These are phyloP conservation scores for Drosophila trichaetosa DNA, from an alignment of 2,888 invertebrate species.

Conservation along the genomic window DNA sequence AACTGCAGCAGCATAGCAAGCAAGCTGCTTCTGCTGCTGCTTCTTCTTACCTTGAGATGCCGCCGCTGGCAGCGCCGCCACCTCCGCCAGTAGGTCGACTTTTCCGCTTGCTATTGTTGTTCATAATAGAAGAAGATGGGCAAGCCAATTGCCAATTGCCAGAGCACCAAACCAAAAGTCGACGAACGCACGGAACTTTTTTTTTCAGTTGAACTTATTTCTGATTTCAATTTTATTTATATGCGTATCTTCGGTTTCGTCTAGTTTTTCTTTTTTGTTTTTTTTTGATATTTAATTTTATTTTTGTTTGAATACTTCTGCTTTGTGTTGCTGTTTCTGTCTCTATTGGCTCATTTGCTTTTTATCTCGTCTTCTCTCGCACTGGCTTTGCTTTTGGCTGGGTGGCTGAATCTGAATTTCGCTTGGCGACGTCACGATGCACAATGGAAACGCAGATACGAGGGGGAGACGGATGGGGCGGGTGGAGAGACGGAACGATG, in stretches of 20 bases:
- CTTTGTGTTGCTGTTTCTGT: slow-evolving; percentile 52
- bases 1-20: slow-evolving; percentile 41
- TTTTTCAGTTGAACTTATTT: slow-evolving; percentile 57
- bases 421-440: slow-evolving; percentile 67
- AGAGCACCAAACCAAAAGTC: slow-evolving; percentile 56
- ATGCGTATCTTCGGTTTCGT: slow-evolving; percentile 50
- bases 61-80: slow-evolving; percentile 73
- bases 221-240: slow-evolving; percentile 61
- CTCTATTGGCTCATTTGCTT: slow-evolving; percentile 40
- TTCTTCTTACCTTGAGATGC: slow-evolving; percentile 82
- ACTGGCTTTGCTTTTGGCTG: slow-evolving; percentile 57
- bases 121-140: slow-evolving; percentile 73
- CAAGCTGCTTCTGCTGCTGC: slow-evolving; percentile 38
- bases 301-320: slow-evolving; percentile 44
- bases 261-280: slow-evolving; percentile 34
- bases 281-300: slow-evolving; percentile 40
- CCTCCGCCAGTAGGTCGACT: slow-evolving; percentile 88
- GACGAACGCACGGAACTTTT: slow-evolving; percentile 59
- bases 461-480: slow-evolving; percentile 7
- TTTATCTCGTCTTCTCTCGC: slow-evolving; percentile 40
- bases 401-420: slow-evolving; percentile 59
- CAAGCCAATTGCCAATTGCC: slow-evolving; percentile 66
- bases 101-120: slow-evolving; percentile 91
- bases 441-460: slow-evolving; percentile 42
- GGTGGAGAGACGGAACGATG: slow-evolving; percentile 39